Percentiles rank a stretch among this genome's conserved stretches.
Conservation (phyloP, 2,113 vertebrate genomes). For the Apodemus sylvaticus region DNA sequence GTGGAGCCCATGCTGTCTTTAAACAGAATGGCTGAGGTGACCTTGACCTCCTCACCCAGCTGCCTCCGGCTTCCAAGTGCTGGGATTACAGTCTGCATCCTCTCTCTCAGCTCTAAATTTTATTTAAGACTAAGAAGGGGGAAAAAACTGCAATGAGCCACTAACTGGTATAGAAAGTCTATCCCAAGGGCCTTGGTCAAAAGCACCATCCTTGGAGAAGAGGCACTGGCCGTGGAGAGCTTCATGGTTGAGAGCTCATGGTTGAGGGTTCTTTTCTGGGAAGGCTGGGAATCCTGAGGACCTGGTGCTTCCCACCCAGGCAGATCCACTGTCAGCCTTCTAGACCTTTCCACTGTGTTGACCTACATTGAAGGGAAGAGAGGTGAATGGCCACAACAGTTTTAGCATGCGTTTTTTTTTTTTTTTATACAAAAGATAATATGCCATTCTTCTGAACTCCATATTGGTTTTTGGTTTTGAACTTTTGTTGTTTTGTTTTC, state of each 20-base stretch:
- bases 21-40: not conserved
- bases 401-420: not conserved
- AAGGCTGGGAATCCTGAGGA: no score
- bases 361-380: not conserved
- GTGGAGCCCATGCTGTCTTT: not conserved
- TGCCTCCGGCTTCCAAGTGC: not conserved
- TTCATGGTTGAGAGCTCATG: no score
- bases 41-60: not conserved
- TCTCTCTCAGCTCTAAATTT: no score
- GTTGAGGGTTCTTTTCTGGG: no score
- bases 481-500: not conserved
- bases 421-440: not conserved
- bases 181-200: no score
- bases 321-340: not conserved
- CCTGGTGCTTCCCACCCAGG: not conserved
- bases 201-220: no score
- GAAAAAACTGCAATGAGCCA: no score
- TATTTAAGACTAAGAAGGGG: no score
- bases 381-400: not conserved
- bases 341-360: not conserved
- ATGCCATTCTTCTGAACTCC: constrained; percentile 5
- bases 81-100: no score
- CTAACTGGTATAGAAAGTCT: no score
- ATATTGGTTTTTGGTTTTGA: not conserved
- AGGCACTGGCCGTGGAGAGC: no score